phyloP scores from a whole-genome alignment of 2,113 vertebrate genomes.

The Limanda limanda region DNA sequence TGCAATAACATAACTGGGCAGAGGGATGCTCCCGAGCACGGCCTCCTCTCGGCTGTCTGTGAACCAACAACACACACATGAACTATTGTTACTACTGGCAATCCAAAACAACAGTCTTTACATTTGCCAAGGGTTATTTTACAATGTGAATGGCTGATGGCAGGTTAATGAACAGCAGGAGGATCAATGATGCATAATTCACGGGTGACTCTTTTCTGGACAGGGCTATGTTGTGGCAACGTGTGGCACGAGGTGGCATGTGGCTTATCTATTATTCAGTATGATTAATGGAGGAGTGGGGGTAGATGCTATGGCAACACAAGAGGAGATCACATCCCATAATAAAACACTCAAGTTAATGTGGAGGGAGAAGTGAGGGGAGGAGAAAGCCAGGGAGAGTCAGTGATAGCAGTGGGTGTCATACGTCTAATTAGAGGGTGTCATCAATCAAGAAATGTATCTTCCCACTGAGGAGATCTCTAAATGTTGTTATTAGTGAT shows the following conservation, averaged over 20 bases:
- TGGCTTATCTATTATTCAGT: constrained; percentile 71
- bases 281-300: constrained; percentile 61
- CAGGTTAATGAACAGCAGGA: constrained; percentile 46
- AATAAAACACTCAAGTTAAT: constrained; percentile 53
- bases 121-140: constrained; percentile 27
- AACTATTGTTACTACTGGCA: constrained; percentile 14
- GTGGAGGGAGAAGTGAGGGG: constrained; percentile 35
- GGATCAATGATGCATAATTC: constrained; percentile 61
- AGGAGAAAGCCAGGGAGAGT: constrained; percentile 13
- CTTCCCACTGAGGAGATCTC: constrained; percentile 9
- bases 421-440: constrained; percentile 30
- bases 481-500: constrained; percentile 1
- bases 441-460: constrained; percentile 33
- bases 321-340: constrained; percentile 51
- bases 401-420: not conserved
- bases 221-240: constrained; percentile 34
- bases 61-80: constrained; percentile 26
- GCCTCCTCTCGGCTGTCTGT: constrained; percentile 96
- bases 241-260: constrained; percentile 52
- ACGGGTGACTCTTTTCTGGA: constrained; percentile 52
- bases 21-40: constrained; percentile 95
- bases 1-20: constrained; percentile 94
- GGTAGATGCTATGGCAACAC: constrained; percentile 46
- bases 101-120: constrained; percentile 30
- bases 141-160: constrained; percentile 31